Conservation (phyloP, 2,888 invertebrate genomes). For the Nineta flava region DNA sequence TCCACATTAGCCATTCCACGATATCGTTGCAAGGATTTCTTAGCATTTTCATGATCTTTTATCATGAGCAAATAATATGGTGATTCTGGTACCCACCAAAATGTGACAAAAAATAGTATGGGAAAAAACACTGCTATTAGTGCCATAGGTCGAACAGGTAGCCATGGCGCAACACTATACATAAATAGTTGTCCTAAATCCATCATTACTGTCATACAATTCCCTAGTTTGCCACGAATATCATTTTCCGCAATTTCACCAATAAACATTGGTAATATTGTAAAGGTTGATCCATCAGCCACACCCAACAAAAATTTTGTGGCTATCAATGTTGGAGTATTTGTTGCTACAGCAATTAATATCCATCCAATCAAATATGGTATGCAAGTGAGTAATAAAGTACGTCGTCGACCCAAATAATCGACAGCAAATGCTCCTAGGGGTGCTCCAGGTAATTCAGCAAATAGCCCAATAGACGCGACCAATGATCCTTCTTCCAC, state of each 20-base stretch:
- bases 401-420: not conserved
- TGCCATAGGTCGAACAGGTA: constrained; percentile 36
- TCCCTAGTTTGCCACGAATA: constrained; percentile 40
- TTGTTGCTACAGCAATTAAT: constrained; percentile 3
- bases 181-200: constrained; percentile 40
- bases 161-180: constrained; percentile 42
- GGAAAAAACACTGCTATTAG: constrained; percentile 40
- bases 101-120: constrained; percentile 35
- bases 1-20: constrained; percentile 35
- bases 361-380: constrained; percentile 5
- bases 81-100: constrained; percentile 48
- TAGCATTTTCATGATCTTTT: constrained; percentile 29
- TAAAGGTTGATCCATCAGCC: constrained; percentile 28
- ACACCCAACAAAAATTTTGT: constrained; percentile 35
- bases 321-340: not conserved
- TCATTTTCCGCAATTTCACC: constrained; percentile 40
- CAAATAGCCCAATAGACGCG: constrained; percentile 3
- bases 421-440: constrained; percentile 4
- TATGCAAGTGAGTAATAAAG: constrained; percentile 1
- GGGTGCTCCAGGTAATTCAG: constrained; percentile 3
- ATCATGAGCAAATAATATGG: constrained; percentile 33
- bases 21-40: constrained; percentile 37
- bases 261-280: constrained; percentile 36
- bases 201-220: constrained; percentile 38
- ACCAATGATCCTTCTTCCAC: constrained; percentile 5